These are phyloP conservation scores for Vireo griseus DNA, from an alignment of 2,797 vertebrate species.

Conservation along the genomic window DNA sequence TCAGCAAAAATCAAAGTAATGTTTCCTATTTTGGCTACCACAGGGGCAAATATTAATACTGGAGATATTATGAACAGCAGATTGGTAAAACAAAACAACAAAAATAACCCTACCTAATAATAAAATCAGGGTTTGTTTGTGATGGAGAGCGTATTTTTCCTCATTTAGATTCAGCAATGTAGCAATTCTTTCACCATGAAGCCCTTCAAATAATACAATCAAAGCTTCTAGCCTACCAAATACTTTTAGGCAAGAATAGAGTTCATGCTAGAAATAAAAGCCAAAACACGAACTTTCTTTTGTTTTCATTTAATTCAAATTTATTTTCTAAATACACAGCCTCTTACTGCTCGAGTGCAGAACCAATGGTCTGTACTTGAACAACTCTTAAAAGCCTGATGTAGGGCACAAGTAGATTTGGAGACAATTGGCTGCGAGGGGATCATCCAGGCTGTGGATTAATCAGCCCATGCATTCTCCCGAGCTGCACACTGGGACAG, in stretches of 20 bases:
- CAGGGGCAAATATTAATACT: not conserved
- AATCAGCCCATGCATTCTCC: not conserved
- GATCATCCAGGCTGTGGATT: not conserved
- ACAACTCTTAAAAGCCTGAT: not conserved
- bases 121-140: not conserved
- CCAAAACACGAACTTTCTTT: not conserved
- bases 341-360: rapidly evolving
- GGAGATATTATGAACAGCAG: not conserved
- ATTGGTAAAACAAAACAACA: not conserved
- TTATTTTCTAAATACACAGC: not conserved
- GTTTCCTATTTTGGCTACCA: not conserved
- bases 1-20: not conserved
- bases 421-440: not conserved
- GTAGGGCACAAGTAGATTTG: not conserved
- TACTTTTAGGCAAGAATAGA: not conserved
- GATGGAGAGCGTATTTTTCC: not conserved
- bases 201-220: not conserved
- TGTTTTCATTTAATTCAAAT: not conserved
- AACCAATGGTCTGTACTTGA: not conserved
- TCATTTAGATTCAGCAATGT: not conserved
- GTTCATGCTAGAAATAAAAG: not conserved
- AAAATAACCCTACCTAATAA: not conserved
- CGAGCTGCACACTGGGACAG: not conserved
- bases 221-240: not conserved
- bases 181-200: not conserved